Evolutionary conservation across 2,888 invertebrate species (phyloP).

Genomic region (Synanthedon formicaeformis): DNA sequence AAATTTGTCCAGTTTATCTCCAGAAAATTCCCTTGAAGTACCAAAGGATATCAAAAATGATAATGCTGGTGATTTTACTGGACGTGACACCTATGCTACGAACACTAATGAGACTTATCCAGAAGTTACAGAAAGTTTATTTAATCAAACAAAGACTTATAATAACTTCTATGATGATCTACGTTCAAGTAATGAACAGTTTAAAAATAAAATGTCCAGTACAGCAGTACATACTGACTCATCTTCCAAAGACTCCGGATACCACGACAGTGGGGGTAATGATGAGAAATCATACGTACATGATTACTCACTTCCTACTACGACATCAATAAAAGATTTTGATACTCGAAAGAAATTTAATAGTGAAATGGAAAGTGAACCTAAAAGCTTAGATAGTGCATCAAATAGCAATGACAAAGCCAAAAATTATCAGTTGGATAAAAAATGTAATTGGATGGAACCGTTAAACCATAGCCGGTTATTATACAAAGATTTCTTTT

Average conservation of each 20-base stretch:
- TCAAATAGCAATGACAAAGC: conserved; percentile 36
- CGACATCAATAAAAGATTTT: conserved; percentile 30
- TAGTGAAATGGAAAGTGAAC: conserved; percentile 25
- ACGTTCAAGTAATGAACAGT: conserved; percentile 22
- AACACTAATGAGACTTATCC: conserved; percentile 21
- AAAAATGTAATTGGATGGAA: conserved; percentile 36
- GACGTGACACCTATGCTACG: conserved; percentile 16
- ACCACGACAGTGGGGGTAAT: conserved; percentile 45
- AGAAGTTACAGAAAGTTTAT: conserved; percentile 19
- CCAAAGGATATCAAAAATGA: conserved; percentile 15
- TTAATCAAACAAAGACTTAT: conserved; percentile 41
- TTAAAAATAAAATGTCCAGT: conserved; percentile 38
- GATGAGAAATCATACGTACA: conserved; percentile 39
- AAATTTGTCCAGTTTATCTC: conserved; percentile 38
- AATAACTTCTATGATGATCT: conserved; percentile 54
- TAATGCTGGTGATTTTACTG: conserved; percentile 13
- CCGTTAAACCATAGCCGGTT: conserved; percentile 58
- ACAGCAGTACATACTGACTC: conserved; percentile 44
- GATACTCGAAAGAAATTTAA: conserved; percentile 22
- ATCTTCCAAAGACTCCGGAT: conserved; percentile 61
- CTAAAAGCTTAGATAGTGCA: conserved; percentile 48
- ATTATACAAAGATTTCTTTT: conserved; percentile 58
- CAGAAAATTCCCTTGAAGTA: conserved; percentile 35
- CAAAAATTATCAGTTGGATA: conserved; percentile 29
- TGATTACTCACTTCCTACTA: conserved; percentile 43